Evolutionary conservation across 2,797 vertebrate species (phyloP).

Genomic region (Melanotaenia trifasciata): DNA sequence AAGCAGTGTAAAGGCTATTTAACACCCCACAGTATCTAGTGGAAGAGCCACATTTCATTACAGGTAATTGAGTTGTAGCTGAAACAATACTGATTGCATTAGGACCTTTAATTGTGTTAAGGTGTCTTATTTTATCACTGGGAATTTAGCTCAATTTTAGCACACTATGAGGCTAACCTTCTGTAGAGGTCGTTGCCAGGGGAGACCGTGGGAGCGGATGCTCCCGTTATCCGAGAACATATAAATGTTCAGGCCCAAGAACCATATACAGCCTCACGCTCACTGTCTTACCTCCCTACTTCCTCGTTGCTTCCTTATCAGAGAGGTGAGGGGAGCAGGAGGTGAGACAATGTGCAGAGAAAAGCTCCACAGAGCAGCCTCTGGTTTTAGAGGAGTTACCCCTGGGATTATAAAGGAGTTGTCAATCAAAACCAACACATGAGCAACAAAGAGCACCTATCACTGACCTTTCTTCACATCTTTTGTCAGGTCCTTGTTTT

Average conservation of each 20-base stretch:
- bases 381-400: constrained; percentile 39
- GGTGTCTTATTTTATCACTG: constrained; percentile 72
- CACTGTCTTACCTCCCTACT: constrained; percentile 30
- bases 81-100: constrained; percentile 74
- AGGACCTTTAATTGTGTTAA: constrained; percentile 71
- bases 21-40: constrained; percentile 13
- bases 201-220: constrained; percentile 59
- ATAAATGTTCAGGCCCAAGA: constrained; percentile 70
- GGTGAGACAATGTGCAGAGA: constrained; percentile 17
- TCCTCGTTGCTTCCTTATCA: constrained; percentile 51
- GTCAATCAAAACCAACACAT: constrained; percentile 65
- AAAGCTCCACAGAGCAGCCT: constrained; percentile 40
- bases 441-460: constrained; percentile 33
- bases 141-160: constrained; percentile 69
- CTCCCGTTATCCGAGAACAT: constrained; percentile 66
- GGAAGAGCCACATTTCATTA: constrained; percentile 65
- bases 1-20: constrained; percentile 6
- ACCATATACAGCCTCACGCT: constrained; percentile 30
- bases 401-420: constrained; percentile 38
- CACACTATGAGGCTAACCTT: constrained; percentile 73
- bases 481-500: constrained; percentile 54
- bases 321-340: constrained; percentile 10
- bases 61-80: constrained; percentile 72
- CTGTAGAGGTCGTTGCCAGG: constrained; percentile 76
- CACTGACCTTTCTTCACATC: constrained; percentile 29